A percentile compares a stretch with the other conserved stretches of the same genome.
Conservation (phyloP, 2,113 vertebrate genomes). For the Lagopus leucura region DNA sequence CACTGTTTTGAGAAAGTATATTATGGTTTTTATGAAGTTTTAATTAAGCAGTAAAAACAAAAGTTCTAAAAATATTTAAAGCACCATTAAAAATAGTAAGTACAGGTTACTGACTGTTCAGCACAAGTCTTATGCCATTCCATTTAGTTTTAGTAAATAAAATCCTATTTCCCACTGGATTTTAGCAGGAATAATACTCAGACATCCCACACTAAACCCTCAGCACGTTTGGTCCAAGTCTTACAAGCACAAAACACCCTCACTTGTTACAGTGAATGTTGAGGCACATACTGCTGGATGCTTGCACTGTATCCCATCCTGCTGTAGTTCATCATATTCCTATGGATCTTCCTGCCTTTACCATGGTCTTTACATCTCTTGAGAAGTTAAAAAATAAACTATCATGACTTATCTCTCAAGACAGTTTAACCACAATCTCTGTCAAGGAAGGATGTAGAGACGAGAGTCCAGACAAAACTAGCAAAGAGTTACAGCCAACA, state of each 20-base stretch:
- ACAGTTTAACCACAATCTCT: not conserved
- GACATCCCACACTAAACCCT: not conserved
- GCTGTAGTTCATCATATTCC: accelerated
- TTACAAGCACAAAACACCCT: not conserved
- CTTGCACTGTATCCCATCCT: accelerated
- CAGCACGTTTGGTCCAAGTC: accelerated
- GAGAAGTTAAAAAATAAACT: not conserved
- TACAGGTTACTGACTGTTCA: not conserved
- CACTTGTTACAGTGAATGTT: not conserved
- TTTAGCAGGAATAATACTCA: not conserved
- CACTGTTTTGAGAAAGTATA: not conserved
- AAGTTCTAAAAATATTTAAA: not conserved
- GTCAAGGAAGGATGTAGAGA: not conserved
- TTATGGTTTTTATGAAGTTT: not conserved
- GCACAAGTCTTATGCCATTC: not conserved
- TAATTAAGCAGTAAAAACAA: not conserved
- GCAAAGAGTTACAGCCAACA: accelerated
- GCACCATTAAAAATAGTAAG: not conserved
- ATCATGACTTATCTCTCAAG: not conserved
- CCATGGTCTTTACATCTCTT: not conserved
- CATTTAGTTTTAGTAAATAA: not conserved
- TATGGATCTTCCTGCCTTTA: not conserved
- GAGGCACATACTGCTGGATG: not conserved
- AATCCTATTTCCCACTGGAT: not conserved
- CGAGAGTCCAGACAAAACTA: not conserved